These are phyloP conservation scores for Manis pentadactyla DNA, from an alignment of 2,797 vertebrate genomes.

Conservation along the genomic window DNA sequence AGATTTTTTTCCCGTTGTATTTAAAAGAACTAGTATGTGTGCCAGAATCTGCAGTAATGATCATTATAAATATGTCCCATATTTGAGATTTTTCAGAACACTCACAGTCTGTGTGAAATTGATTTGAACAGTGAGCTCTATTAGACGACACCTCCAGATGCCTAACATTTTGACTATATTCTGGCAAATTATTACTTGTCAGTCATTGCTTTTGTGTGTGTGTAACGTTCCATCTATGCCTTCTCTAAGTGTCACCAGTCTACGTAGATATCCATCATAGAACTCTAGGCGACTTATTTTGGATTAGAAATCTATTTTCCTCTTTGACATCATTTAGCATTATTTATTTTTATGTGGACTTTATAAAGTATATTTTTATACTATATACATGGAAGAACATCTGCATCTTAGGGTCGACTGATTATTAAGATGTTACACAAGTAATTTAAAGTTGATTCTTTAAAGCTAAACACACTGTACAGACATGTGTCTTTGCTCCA, in stretches of 20 bases:
- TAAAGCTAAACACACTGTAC: neutral
- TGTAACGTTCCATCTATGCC: neutral
- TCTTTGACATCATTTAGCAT: neutral
- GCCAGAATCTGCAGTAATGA: neutral
- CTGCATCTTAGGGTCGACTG: neutral
- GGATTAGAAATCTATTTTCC: neutral
- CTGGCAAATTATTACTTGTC: neutral
- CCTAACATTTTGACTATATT: neutral
- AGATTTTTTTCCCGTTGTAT: neutral
- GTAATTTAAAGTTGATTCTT: constrained; percentile 20
- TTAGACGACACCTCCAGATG: neutral
- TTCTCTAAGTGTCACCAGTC: neutral
- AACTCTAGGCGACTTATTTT: neutral
- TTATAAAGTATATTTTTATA: constrained; percentile 12
- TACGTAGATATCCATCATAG: neutral
- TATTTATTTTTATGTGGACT: neutral
- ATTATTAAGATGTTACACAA: neutral
- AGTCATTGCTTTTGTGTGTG: neutral
- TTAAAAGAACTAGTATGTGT: neutral
- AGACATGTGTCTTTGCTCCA: neutral
- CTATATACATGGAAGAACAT: neutral
- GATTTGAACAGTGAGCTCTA: neutral
- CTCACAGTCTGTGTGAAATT: constrained; percentile 22
- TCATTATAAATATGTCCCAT: neutral
- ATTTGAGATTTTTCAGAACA: neutral